Percentiles rank a stretch among this genome's conserved stretches.
These are phyloP conservation scores for Megaustenia siamemsis DNA, from an alignment of 2,888 invertebrate species.

Conservation along the genomic window DNA sequence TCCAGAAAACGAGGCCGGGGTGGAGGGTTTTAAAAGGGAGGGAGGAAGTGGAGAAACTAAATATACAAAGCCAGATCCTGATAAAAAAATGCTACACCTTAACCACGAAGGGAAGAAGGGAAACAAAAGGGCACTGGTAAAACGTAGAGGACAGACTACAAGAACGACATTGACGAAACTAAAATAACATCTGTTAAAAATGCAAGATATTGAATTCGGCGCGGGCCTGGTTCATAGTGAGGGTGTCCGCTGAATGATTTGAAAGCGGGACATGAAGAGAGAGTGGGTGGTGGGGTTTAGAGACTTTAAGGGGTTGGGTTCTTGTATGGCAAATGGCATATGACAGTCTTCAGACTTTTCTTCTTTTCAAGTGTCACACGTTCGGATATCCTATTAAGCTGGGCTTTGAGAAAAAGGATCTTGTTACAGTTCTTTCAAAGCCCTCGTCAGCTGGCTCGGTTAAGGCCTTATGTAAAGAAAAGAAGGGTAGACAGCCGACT, in stretches of 20 bases:
- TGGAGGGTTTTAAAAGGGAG: neutral
- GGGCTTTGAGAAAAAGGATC: slow-evolving; percentile 1
- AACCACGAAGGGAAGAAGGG: neutral
- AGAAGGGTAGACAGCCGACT: neutral
- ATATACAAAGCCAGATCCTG: neutral
- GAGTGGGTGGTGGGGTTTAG: neutral
- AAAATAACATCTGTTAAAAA: neutral
- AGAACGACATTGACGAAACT: neutral
- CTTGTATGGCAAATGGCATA: neutral
- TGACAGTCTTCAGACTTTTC: neutral
- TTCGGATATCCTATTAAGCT: neutral
- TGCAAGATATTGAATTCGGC: neutral
- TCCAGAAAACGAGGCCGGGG: neutral
- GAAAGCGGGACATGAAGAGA: neutral
- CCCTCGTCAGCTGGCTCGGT: neutral
- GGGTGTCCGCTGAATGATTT: neutral
- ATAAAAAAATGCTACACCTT: too few species aligned
- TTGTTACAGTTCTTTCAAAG: slow-evolving; percentile 10
- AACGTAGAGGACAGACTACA: neutral
- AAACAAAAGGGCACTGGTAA: neutral
- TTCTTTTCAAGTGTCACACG: neutral
- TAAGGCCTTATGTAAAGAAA: neutral
- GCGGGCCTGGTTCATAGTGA: neutral
- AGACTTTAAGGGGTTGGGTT: neutral
- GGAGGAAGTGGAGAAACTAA: neutral